phyloP scores from a whole-genome alignment of 1,140 invertebrate genomes.

The Bactericera cockerelli region DNA sequence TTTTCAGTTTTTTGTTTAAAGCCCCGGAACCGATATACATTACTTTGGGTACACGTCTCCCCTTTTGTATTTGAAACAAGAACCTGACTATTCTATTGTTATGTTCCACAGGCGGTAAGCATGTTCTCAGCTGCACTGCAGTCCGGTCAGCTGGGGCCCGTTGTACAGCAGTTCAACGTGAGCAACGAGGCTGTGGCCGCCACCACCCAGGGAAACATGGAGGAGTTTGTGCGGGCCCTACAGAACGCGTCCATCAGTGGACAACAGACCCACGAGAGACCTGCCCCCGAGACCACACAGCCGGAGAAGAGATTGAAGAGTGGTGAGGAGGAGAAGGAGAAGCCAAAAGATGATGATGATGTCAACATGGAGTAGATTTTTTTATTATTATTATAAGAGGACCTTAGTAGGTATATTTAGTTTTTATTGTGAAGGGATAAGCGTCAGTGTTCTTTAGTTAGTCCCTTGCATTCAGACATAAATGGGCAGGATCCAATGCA shows the following conservation, averaged over 20 bases:
- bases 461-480: no score
- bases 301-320: not conserved
- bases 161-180: constrained; percentile 85
- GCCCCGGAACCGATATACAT: no score
- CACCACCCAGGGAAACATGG: constrained; percentile 73
- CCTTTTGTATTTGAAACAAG: no score
- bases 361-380: constrained; percentile 2
- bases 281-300: constrained; percentile 9
- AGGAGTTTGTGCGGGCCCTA: constrained; percentile 78
- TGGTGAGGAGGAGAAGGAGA: not conserved
- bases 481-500: no score
- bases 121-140: constrained; percentile 89
- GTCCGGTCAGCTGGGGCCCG: constrained; percentile 85
- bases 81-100: no score
- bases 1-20: no score
- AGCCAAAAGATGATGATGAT: not conserved
- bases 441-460: no score
- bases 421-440: no score
- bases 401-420: no score
- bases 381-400: no score
- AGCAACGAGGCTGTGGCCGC: constrained; percentile 74
- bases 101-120: constrained; percentile 66
- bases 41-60: no score
- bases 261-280: constrained; percentile 18
- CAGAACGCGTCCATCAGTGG: constrained; percentile 37